Base-by-base conservation (phyloP, 2,113 vertebrate genomes). In the Petromus typicus region DNA sequence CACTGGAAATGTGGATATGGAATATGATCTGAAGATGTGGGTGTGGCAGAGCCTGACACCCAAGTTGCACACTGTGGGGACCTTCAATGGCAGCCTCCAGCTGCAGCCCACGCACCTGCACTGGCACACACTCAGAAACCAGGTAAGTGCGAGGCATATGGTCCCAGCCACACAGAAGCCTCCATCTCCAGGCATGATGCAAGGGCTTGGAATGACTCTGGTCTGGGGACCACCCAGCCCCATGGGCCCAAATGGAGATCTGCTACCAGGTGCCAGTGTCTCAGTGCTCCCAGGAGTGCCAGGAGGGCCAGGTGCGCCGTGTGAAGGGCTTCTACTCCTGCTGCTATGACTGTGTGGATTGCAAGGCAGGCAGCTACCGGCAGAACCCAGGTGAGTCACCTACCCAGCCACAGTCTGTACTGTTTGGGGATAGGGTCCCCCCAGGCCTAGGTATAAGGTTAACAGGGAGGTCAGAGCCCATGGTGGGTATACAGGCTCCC, bases 261-360 rank as follows among this genome's bases (percentile, higher is more conserved):
- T 81, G 3, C 20, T 13, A 4, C 73, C 97, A 99, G 99, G 97
- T 97, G n/a, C 99, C 99, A 0, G 0, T 75, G 0, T 99, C 99
- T 1, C 98, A 96, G 40, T 99, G 99, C 96, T 99, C 99, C 2
- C 97, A 94, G 2, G 89, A 84, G 0, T 99, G 99, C 92, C 34
- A 27, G 1, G n/a, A 64, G 0, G 99, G 99, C 76, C 99, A 99
- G 69, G 91, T 98, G 90, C 76, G 98, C 97, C 98, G 83, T 9
- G 95, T 97, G 5, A 97, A 98, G 73, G 97, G 98, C 17, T 97
- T 95, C 75, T 96, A 98, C 90, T 97, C 98, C 69, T 99, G 98
- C 97, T 99, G 99, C 96, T 99, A 99, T 0, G 99, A 99, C 97
- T 99, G 99, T 27, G 98, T 99, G 4, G 98, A 99, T 92, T 99